phyloP scores from a whole-genome alignment of 2,888 invertebrate genomes.

The Gastrophysa polygoni region DNA sequence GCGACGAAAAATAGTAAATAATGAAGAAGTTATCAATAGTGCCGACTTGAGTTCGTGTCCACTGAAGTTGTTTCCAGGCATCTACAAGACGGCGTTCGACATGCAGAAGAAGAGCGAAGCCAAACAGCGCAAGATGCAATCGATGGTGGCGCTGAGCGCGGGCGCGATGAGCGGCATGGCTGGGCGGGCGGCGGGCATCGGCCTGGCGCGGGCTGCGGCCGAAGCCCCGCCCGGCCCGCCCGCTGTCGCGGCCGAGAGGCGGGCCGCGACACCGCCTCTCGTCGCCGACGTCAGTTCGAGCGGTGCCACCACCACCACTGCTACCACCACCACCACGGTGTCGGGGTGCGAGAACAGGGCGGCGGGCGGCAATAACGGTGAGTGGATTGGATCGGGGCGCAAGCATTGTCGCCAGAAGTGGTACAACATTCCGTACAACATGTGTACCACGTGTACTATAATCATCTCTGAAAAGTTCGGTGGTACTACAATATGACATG shows the following conservation, averaged over 20 bases:
- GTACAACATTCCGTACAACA: too few relatives aligned
- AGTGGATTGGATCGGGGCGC: too few relatives aligned
- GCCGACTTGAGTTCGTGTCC: too few relatives aligned
- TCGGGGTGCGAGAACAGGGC: conserved; percentile 54
- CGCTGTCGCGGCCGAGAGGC: conserved; percentile 42
- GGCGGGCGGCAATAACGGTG: conserved; percentile 19
- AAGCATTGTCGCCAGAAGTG: too few relatives aligned
- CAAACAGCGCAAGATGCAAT: conserved; percentile 94
- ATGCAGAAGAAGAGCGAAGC: conserved; percentile 98
- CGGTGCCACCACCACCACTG: conserved; percentile 64
- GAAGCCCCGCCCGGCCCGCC: conserved; percentile 62
- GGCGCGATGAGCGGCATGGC: conserved; percentile 90
- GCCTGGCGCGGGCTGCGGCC: conserved; percentile 77
- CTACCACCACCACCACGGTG: conserved; percentile 59
- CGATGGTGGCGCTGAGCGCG: conserved; percentile 89
- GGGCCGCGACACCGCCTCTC: too few relatives aligned
- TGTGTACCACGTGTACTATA: too few relatives aligned
- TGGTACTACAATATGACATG: too few relatives aligned
- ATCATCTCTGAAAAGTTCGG: too few relatives aligned
- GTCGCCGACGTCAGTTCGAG: conserved; percentile 66
- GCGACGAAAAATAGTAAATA: too few relatives aligned
- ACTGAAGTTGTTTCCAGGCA: conserved; percentile 59
- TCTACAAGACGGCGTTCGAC: conserved; percentile 95
- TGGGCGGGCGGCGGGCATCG: conserved; percentile 84
- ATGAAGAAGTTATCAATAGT: too few relatives aligned